Conservation (phyloP, 2,797 vertebrate genomes). For the Sebastes wilsoni region DNA sequence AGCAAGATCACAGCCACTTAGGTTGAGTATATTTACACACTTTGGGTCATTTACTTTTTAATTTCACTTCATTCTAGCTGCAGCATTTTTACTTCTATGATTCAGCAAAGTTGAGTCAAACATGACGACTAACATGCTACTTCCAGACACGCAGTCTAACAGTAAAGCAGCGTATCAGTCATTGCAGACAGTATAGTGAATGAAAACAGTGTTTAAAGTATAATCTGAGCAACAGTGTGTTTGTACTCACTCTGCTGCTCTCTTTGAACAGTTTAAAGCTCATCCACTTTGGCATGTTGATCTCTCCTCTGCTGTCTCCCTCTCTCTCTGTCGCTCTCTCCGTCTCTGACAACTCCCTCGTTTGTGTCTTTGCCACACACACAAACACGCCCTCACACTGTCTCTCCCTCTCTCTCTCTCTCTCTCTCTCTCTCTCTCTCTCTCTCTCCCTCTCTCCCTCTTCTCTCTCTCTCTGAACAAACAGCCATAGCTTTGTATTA, state of each 20-base stretch:
- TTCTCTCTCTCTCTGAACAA: conserved; percentile 41
- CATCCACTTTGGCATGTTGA: conserved; percentile 88
- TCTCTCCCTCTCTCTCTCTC: background rate
- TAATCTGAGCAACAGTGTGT: background rate
- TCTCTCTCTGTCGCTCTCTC: conserved; percentile 22
- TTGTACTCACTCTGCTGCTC: conserved; percentile 83
- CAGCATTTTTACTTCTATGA: background rate
- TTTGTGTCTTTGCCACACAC: conserved; percentile 46
- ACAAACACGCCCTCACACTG: conserved; percentile 34
- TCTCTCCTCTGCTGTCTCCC: conserved; percentile 36
- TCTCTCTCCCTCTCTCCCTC: background rate
- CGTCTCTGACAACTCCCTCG: conserved; percentile 60
- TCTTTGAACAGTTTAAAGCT: conserved; percentile 84
- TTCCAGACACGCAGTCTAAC: background rate
- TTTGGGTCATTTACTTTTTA: background rate
- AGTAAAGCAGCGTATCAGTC: background rate
- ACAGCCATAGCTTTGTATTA: conserved; percentile 63
- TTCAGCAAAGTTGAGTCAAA: background rate
- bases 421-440: background rate
- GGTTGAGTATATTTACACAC: background rate
- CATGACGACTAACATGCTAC: background rate
- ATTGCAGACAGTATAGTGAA: background rate
- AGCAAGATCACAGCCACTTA: background rate
- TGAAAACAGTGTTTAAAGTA: background rate
- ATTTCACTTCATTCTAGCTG: background rate